These are phyloP conservation scores for Macropis europaea DNA, from an alignment of 2,888 invertebrate species.

Conservation along the genomic window DNA sequence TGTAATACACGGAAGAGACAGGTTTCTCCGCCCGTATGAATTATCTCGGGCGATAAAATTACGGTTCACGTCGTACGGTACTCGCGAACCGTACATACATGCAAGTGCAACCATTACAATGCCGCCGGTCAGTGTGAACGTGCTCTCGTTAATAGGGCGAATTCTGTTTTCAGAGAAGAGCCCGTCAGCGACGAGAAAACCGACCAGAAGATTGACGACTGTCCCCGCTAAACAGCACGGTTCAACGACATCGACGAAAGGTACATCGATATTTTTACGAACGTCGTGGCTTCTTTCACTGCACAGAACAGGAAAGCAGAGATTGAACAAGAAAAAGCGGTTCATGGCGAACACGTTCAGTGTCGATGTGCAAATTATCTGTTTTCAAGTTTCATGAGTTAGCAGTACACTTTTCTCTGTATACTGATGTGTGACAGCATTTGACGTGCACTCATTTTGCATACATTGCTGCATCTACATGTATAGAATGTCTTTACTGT, in stretches of 20 bases:
- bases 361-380: too few relatives aligned
- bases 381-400: too few relatives aligned
- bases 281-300: neutral
- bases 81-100: constrained; percentile 36
- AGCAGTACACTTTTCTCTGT: too few relatives aligned
- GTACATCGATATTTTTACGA: constrained; percentile 30
- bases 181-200: constrained; percentile 71
- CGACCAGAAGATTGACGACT: constrained; percentile 64
- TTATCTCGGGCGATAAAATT: constrained; percentile 55
- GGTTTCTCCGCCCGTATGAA: constrained; percentile 18
- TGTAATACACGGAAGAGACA: neutral
- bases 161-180: constrained; percentile 74
- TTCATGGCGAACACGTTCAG: too few relatives aligned
- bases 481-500: too few relatives aligned
- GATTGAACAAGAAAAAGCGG: too few relatives aligned
- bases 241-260: constrained; percentile 60
- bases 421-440: too few relatives aligned
- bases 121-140: constrained; percentile 30
- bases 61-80: constrained; percentile 59
- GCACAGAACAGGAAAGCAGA: too few relatives aligned
- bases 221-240: constrained; percentile 61
- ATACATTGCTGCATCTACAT: too few relatives aligned
- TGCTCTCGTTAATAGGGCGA: constrained; percentile 58
- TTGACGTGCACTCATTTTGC: too few relatives aligned
- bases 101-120: constrained; percentile 12